A percentile compares a stretch with the other conserved stretches of the same genome.
Conservation (phyloP, 2,888 invertebrate genomes). For the Lordiphosa andalusiaca region DNA sequence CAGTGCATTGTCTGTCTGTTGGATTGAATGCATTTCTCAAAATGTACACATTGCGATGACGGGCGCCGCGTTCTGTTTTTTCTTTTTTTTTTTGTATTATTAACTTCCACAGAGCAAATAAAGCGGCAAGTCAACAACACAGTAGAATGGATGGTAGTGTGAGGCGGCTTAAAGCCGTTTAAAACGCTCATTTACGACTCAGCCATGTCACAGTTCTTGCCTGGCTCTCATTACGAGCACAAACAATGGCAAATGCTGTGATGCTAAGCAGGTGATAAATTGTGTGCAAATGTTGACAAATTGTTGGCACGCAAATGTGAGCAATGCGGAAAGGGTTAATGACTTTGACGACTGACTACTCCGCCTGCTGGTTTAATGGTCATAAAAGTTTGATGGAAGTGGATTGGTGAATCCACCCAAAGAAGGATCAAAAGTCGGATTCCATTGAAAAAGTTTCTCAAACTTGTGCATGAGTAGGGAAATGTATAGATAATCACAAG, state of each 20-base stretch:
- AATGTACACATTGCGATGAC: constrained; percentile 19
- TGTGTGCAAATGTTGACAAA: constrained; percentile 48
- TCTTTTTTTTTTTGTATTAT: constrained; percentile 11
- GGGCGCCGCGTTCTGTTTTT: constrained; percentile 21
- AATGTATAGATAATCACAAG: no score
- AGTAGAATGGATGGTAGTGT: constrained; percentile 4
- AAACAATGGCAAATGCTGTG: constrained; percentile 33
- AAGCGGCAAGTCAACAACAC: constrained; percentile 10
- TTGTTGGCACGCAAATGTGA: constrained; percentile 37
- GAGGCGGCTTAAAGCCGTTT: constrained; percentile 33
- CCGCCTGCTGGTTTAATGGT: background rate
- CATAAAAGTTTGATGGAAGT: no score
- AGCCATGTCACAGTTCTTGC: constrained; percentile 38
- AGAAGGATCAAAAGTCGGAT: no score
- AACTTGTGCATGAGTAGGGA: no score
- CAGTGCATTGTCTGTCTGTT: constrained; percentile 18
- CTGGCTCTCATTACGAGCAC: constrained; percentile 30
- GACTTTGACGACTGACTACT: constrained; percentile 13
- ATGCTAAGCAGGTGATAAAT: constrained; percentile 46
- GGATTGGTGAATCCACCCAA: no score
- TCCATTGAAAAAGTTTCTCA: no score
- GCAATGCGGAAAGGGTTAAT: constrained; percentile 25
- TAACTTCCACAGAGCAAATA: constrained; percentile 19
- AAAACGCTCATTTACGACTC: constrained; percentile 36
- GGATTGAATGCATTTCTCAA: constrained; percentile 20